A percentile compares a stretch with the other conserved stretches of the same genome.
Evolutionary conservation across 2,888 invertebrate genomes (phyloP).

Genomic region (Asteroscopus sphinx): DNA sequence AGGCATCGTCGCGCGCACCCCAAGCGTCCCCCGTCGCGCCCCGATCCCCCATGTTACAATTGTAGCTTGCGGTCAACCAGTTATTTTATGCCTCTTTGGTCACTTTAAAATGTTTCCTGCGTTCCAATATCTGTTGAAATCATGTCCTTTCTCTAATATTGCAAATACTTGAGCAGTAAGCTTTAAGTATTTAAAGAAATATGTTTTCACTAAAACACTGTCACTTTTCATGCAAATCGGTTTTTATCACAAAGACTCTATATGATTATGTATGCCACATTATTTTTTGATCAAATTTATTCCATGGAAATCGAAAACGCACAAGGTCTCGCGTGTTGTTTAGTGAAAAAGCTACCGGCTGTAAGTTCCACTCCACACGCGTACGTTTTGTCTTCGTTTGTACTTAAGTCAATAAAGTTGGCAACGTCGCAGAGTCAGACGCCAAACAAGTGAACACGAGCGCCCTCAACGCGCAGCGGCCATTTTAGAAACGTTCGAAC

Average conservation of each 20-base stretch:
- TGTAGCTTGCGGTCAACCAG: slow-evolving; percentile 83
- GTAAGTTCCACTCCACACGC: slow-evolving; percentile 86
- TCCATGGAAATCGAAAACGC: slow-evolving; percentile 64
- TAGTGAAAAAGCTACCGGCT: slow-evolving; percentile 85
- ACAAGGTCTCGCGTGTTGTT: slow-evolving; percentile 71
- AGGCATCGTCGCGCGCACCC: slow-evolving; percentile 90
- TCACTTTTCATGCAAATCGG: slow-evolving; percentile 66
- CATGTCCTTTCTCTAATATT: slow-evolving; percentile 74
- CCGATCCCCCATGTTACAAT: slow-evolving; percentile 87
- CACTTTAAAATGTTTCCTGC: slow-evolving; percentile 71
- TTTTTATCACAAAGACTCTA: slow-evolving; percentile 82
- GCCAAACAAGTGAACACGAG: slow-evolving; percentile 88
- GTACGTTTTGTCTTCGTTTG: slow-evolving; percentile 88
- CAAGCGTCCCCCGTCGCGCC: slow-evolving; percentile 89
- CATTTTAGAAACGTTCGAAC: slow-evolving; percentile 77
- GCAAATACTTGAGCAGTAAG: slow-evolving; percentile 50
- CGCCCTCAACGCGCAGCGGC: slow-evolving; percentile 90
- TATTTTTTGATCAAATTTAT: slow-evolving; percentile 61
- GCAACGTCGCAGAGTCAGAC: slow-evolving; percentile 89
- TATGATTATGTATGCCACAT: slow-evolving; percentile 71
- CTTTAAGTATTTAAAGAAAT: slow-evolving; percentile 51
- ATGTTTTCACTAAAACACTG: slow-evolving; percentile 64
- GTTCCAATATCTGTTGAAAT: slow-evolving; percentile 67
- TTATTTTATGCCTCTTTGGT: slow-evolving; percentile 79
- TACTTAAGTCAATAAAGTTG: slow-evolving; percentile 89